Percentiles rank a stretch among this genome's conserved stretches.
Conservation (phyloP, 64 coral and sea anemone genomes). For the Orbicella faveolata region DNA sequence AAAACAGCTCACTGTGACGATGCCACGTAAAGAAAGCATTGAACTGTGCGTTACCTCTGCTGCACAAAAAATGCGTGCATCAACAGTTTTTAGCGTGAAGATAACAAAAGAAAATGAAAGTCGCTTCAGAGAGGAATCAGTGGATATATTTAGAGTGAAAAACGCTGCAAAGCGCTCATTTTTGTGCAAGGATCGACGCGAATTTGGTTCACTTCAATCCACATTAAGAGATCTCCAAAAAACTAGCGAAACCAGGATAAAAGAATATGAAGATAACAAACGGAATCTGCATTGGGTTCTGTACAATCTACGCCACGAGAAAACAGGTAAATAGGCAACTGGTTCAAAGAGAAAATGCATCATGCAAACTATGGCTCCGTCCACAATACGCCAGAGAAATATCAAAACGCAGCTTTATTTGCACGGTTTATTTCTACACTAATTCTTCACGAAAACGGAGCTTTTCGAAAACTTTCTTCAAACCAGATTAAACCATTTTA, state of each 20-base stretch:
- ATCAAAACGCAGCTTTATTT: too few species aligned
- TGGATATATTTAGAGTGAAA: slow-evolving; percentile 33
- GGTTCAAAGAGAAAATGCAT: background rate
- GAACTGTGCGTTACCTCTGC: background rate
- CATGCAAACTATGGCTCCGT: background rate
- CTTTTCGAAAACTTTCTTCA: too few species aligned
- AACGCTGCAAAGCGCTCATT: slow-evolving; percentile 25
- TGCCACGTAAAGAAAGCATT: background rate
- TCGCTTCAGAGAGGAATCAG: slow-evolving; percentile 27
- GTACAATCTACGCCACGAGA: slow-evolving; percentile 10
- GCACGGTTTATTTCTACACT: too few species aligned
- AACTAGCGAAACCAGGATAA: background rate
- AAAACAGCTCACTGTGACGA: background rate
- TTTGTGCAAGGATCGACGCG: slow-evolving; percentile 37
- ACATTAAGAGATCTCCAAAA: slow-evolving; percentile 5
- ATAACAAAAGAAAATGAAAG: slow-evolving; percentile 25
- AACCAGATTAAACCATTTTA: too few species aligned
- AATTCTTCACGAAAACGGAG: too few species aligned
- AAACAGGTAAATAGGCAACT: background rate
- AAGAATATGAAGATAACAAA: slow-evolving; percentile 2
- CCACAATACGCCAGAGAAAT: too few species aligned
- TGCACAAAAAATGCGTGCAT: background rate
- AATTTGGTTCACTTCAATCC: slow-evolving; percentile 1
- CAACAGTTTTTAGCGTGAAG: background rate
- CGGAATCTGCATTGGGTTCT: slow-evolving; percentile 32